Evolutionary conservation across 2,888 invertebrate species (phyloP), one percentile per base, ranked within the genome.

Genomic region (Epistrophe eligans): DNA sequence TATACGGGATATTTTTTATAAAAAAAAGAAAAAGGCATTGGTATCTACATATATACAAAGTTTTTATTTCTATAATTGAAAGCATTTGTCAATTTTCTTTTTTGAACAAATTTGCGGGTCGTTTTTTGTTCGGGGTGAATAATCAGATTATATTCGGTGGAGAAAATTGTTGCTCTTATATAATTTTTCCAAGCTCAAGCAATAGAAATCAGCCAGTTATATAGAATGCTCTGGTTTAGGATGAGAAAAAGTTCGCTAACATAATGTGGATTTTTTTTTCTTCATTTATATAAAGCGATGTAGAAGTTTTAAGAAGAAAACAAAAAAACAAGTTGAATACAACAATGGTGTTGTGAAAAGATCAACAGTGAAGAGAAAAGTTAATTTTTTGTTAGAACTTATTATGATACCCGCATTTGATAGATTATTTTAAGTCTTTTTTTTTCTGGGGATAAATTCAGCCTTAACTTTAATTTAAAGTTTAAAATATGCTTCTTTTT

Each of bases 51-150:
- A 32, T 50, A 17, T 35, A 19, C 35, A 55, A 19, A 57, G 19
- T 76, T 70, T 55, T 28, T 32, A 28, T 15, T 19, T 45, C 35
- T 13, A 35, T 19, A 58, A 84, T 76, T 57, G 79, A 66, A 76
- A 76, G 48, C 70, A 79, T 66, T 84, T 76, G 84, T 76, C 76
- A 74, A 24, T 66, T 19, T 28, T 17, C 15, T 72, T 45, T 67
- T 48, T 60, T 60, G 38, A 38, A 43, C 13, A 62, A 76, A 72
- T 80, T 71, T 52, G 55, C 62, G 62, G 77, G 52, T 55, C 71
- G 66, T 73, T 77, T 72, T 43, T 77, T 67, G 55, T 84, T 77
- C 67, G 45, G 7, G 43, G 38, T 17, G 48, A 84, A 84, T 77
- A 57, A 77, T 81, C 77, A 62, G 77, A 84, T 80, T 81, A 76